These are phyloP conservation scores for Toxostoma redivivum DNA, from an alignment of 2,113 vertebrate species.

Conservation along the genomic window DNA sequence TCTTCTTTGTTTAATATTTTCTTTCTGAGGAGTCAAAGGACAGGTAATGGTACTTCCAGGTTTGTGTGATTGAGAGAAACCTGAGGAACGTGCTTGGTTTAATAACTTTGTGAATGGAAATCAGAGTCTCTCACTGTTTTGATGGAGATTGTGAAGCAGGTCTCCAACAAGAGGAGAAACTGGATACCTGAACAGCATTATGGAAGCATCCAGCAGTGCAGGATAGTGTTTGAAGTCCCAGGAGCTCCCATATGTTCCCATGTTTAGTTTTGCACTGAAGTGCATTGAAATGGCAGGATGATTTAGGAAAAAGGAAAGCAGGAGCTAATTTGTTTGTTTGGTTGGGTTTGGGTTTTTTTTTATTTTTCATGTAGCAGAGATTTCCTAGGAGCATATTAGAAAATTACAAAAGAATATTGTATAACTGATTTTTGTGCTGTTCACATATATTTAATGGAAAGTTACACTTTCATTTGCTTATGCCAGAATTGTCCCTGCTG, in stretches of 20 bases:
- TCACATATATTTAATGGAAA: not conserved
- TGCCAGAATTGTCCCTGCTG: not conserved
- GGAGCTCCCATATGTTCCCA: not conserved
- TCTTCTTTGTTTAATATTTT: not conserved
- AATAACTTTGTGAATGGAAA: not conserved
- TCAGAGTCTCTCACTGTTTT: not conserved
- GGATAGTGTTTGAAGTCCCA: not conserved
- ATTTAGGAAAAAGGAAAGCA: not conserved
- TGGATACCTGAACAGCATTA: not conserved
- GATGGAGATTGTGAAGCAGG: not conserved
- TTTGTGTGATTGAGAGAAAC: not conserved
- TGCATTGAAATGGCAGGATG: not conserved
- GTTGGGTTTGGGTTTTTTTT: too few relatives aligned
- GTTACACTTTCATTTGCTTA: not conserved
- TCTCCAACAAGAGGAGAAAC: not conserved
- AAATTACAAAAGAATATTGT: not conserved
- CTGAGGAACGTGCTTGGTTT: not conserved
- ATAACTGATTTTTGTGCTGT: not conserved
- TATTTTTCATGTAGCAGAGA: not conserved
- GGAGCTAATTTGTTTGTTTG: not conserved
- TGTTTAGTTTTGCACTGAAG: not conserved
- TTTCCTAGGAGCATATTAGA: not conserved
- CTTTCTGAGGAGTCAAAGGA: not conserved
- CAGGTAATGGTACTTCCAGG: not conserved
- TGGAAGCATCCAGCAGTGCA: not conserved